Evolutionary conservation across 2,888 invertebrate species (phyloP), one percentile per base, ranked within the genome.

Genomic region (Melolontha melolontha): DNA sequence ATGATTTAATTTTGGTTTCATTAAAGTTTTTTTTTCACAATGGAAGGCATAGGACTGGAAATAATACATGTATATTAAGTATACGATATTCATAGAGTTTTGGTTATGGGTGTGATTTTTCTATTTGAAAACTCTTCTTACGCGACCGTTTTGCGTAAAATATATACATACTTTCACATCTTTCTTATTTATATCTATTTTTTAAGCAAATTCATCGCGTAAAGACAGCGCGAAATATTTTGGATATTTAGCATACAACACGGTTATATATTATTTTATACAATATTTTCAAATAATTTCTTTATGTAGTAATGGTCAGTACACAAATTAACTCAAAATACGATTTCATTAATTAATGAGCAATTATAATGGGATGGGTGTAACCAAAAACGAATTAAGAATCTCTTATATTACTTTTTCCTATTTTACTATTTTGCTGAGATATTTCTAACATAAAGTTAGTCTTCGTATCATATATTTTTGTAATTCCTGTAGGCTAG

Each of bases 31-130:
- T 55, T 22, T 22, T 59, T 6, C 12, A 49, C 41, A 40, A 40
- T 57, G 66, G 66, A 66, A 66, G 66, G 66, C 66, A 47, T 66
- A 27, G 59, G 59, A 47, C 44, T 59, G 59, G 59, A 59, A 47
- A 47, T 59, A 22, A 44, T 59, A 59, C 2, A 47, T 10, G 34
- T 34, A 34, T 10, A 6, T 34, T 1, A 5, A 5, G 4, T 29
- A 34, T 34, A 34, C 34, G 34, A 34, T 34, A 34, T 6, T 47
- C 44, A 10, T 42, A 8, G 16, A 40, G 39, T 14, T 47, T n/a
- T 16, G 16, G 47, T 10, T n/a, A 47, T 22, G 27, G 44, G 29
- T 44, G 44, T 42, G 10, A 16, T 29, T 27, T 16, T 22, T 59
- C 44, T 59, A 59, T 27, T 47, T 59, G 44, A 44, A 59, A 59